A percentile compares a stretch with the other conserved stretches of the same genome.
Conservation (phyloP, 1,140 invertebrate genomes). For the Rhagoletis zephyria region DNA sequence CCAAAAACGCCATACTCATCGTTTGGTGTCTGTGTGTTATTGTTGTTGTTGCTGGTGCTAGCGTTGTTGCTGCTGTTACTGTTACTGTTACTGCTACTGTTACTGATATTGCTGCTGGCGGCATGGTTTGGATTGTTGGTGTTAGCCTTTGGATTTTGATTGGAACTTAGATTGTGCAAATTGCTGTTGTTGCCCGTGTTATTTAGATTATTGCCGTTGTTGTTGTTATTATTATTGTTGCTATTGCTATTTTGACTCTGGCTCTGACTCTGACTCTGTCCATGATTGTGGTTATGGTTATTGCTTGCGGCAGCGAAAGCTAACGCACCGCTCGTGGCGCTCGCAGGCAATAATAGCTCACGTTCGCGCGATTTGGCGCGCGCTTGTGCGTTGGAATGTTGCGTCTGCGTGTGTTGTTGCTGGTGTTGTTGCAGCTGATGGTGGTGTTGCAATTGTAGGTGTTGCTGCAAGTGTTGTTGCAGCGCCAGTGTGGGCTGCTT, state of each 20-base stretch:
- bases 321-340: background rate
- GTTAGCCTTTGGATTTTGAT: slow-evolving; percentile 60
- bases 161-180: slow-evolving; percentile 47
- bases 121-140: slow-evolving; percentile 41
- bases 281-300: slow-evolving; percentile 52
- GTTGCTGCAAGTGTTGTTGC: slow-evolving; percentile 54
- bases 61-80: background rate
- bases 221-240: slow-evolving; percentile 56
- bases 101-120: slow-evolving; percentile 56
- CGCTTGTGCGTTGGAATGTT: slow-evolving; percentile 55
- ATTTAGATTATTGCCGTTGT: background rate
- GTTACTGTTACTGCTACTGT: slow-evolving; percentile 49
- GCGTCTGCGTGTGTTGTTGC: slow-evolving; percentile 55
- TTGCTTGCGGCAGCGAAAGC: slow-evolving; percentile 53
- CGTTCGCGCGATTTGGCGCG: slow-evolving; percentile 43
- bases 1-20: slow-evolving; percentile 71
- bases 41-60: slow-evolving; percentile 54
- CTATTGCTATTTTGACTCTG: slow-evolving; percentile 61
- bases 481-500: slow-evolving; percentile 7
- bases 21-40: slow-evolving; percentile 58
- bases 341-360: slow-evolving; percentile 56
- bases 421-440: slow-evolving; percentile 26
- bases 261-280: too few relatives aligned
- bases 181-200: background rate
- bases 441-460: slow-evolving; percentile 41